Base-by-base conservation (phyloP, 2,888 invertebrate species). In the Choristoneura rosaceana region DNA sequence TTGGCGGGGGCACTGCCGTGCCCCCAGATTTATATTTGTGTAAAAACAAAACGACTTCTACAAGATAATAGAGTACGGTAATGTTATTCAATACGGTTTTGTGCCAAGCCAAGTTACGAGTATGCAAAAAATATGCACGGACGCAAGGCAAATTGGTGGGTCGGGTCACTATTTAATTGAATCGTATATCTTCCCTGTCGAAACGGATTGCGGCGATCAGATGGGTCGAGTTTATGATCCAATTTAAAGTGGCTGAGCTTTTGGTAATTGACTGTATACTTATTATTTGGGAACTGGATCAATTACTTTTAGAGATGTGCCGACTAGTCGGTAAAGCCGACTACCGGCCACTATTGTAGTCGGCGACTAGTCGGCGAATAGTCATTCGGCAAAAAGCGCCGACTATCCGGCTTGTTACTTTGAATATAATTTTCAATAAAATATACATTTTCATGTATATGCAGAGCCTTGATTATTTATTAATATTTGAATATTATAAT, bases 131-230 rank as follows among this genome's bases (percentile, higher is more conserved):
- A 75, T 69, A 76, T 70, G 73, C 73, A 70, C 65, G 64, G 69
- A 55, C 55, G 69, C 69, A 61, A 69, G 74, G 74, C 74, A 76
- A 78, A 77, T 71, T 76, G 74, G 74, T 73, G 76, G 70, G 76
- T 77, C 77, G 73, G 76, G 80, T 41, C 64, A 69, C 45, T 71
- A 75, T 74, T 82, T 83, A 82, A 86, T 85, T 84, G 84, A 84
- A 82, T 81, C 74, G 76, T 76, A 71, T 75, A 75, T 78, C 75
- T 55, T 77, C 77, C 76, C 81, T 78, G 76, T 70, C 76, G 77
- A 84, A 87, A 85, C 81, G 78, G 78, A 79, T 81, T 74, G 80
- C 71, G 78, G 79, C 74, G 75, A 77, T 76, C 74, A 80, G 82
- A 81, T 83, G 79, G 80, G 75, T 77, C 76, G 68, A 76, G 76